phyloP scores from a whole-genome alignment of 1,140 invertebrate genomes.

The Carposina sasakii region DNA sequence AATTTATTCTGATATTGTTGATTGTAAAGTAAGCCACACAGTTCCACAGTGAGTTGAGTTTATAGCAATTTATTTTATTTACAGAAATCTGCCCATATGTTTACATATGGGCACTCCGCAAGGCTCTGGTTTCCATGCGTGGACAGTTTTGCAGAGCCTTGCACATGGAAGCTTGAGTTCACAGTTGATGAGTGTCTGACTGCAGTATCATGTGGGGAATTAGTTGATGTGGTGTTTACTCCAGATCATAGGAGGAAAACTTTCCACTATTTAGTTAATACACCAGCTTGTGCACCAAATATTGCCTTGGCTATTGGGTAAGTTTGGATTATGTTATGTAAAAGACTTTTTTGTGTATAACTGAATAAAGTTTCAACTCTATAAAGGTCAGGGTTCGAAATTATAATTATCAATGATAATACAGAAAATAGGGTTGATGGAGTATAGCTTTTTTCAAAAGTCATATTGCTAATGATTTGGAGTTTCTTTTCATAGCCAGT shows the following conservation, averaged over 20 bases:
- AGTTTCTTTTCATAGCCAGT: too few relatives aligned
- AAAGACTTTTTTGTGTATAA: too few relatives aligned
- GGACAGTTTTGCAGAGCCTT: conserved; percentile 96
- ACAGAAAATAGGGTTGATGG: too few relatives aligned
- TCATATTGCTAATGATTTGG: too few relatives aligned
- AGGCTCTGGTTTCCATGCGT: conserved; percentile 98
- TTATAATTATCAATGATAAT: too few relatives aligned
- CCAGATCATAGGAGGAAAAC: conserved; percentile 95
- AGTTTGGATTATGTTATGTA: too few relatives aligned
- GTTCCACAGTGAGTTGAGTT: neutral
- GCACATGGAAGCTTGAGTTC: conserved; percentile 98
- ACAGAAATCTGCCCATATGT: conserved; percentile 94
- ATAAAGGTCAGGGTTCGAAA: too few relatives aligned
- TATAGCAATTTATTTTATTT: conserved; percentile 38
- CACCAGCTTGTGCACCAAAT: conserved; percentile 95
- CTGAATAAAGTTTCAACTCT: too few relatives aligned
- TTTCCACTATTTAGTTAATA: conserved; percentile 92
- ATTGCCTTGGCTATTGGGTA: conserved; percentile 96
- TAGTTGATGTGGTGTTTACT: conserved; percentile 93
- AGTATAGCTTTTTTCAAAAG: too few relatives aligned
- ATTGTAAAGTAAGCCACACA: too few relatives aligned
- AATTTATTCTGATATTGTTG: too few relatives aligned
- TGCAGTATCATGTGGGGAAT: conserved; percentile 95
- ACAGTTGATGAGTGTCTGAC: conserved; percentile 96
- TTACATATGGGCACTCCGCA: conserved; percentile 92